Evolutionary conservation across 2,797 vertebrate species (phyloP).

Genomic region (Channallabes apus): DNA sequence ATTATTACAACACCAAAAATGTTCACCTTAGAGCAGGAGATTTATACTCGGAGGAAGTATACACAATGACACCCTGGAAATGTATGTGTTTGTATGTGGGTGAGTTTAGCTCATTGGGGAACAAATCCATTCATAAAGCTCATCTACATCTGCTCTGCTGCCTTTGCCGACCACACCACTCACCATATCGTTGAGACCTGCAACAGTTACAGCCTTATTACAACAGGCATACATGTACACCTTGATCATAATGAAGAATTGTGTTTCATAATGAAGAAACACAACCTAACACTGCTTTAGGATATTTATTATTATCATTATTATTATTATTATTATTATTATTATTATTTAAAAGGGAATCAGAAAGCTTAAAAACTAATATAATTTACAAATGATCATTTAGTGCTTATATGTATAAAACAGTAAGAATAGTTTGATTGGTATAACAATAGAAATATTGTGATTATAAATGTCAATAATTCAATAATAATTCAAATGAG

Average conservation of each 20-base stretch:
- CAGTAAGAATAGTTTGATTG: background rate
- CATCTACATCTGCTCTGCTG: constrained; percentile 42
- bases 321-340: background rate
- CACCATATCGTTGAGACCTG: constrained; percentile 38
- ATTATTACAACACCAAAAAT: constrained; percentile 62
- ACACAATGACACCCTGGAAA: background rate
- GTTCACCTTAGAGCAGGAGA: constrained; percentile 61
- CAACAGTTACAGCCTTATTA: background rate
- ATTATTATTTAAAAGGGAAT: background rate
- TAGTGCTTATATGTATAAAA: background rate
- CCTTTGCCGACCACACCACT: constrained; percentile 29
- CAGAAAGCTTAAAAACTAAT: no score
- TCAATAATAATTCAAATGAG: background rate
- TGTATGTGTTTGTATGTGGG: background rate
- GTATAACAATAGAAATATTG: background rate
- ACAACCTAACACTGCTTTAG: background rate
- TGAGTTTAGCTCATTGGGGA: constrained; percentile 17
- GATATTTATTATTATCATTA: background rate
- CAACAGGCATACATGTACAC: background rate
- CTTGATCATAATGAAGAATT: background rate
- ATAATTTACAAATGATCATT: background rate
- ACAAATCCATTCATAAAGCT: constrained; percentile 28
- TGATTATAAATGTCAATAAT: background rate
- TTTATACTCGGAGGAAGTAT: constrained; percentile 46
- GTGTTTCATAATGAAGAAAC: no score